Conservation (phyloP, 23 tunicate genomes). For the Corella eumyota region DNA sequence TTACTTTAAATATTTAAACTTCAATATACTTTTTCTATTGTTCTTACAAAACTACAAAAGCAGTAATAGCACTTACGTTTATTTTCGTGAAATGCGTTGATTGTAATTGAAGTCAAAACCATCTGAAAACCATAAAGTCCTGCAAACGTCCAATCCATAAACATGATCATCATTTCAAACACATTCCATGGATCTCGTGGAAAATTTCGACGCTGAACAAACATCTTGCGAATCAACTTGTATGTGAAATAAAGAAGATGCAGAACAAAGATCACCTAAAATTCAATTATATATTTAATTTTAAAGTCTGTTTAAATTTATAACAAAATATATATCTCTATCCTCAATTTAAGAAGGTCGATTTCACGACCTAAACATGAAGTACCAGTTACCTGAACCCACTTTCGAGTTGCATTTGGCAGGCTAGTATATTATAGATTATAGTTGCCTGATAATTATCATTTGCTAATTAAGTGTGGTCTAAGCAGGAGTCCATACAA, state of each 20-base stretch:
- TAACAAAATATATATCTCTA: no score
- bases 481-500: no score
- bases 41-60: background rate
- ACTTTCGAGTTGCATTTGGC: no score
- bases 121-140: conserved; percentile 31
- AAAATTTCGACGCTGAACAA: conserved; percentile 13
- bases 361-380: no score
- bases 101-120: conserved; percentile 25
- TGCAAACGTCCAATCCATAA: conserved; percentile 59
- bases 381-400: no score
- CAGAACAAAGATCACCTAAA: conserved; percentile 58
- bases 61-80: conserved; percentile 34
- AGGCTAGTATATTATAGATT: no score
- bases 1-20: background rate
- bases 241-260: conserved; percentile 47
- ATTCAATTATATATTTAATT: background rate
- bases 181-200: conserved; percentile 63
- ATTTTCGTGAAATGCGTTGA: conserved; percentile 59
- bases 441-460: no score
- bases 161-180: conserved; percentile 41
- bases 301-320: background rate
- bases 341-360: no score
- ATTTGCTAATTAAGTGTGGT: no score
- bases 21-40: background rate
- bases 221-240: conserved; percentile 14